phyloP scores from a whole-genome alignment of 2,113 vertebrate genomes.

The Daboia siamensis region DNA sequence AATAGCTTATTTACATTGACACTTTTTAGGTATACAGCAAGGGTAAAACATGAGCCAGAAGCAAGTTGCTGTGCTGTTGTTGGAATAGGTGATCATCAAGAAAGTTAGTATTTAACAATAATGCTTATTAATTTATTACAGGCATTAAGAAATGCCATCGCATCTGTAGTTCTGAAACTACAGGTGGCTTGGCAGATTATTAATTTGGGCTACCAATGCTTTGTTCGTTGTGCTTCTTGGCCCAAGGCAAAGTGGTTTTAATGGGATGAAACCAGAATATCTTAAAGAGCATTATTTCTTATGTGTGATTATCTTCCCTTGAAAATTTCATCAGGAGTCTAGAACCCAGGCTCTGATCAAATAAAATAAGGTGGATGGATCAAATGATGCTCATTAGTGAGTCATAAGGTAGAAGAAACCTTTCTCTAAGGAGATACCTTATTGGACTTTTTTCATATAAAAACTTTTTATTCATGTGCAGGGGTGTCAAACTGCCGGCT shows the following conservation, averaged over 20 bases:
- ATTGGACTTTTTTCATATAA: not conserved
- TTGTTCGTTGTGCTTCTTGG: too few species aligned
- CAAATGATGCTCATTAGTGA: not conserved
- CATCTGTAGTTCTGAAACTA: not conserved
- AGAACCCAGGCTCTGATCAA: not conserved
- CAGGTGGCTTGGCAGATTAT: not conserved
- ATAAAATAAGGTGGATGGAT: not conserved
- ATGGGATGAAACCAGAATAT: not conserved
- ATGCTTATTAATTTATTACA: not conserved
- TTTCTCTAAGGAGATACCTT: not conserved
- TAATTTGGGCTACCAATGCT: not conserved
- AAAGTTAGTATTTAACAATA: not conserved
- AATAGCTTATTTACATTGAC: not conserved
- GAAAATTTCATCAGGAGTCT: not conserved
- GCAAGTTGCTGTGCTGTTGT: not conserved
- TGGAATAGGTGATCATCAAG: not conserved
- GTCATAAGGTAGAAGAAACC: not conserved
- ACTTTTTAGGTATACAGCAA: not conserved
- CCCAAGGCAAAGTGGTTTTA: not conserved
- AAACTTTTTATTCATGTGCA: not conserved
- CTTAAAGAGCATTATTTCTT: not conserved
- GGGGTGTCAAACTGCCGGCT: too few species aligned
- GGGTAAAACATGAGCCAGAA: not conserved
- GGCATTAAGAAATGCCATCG: not conserved
- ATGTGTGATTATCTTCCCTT: not conserved